A percentile compares a stretch with the other conserved stretches of the same genome.
These are phyloP conservation scores for Sinosuthora webbiana DNA, from an alignment of 2,113 vertebrate genomes.

Conservation along the genomic window DNA sequence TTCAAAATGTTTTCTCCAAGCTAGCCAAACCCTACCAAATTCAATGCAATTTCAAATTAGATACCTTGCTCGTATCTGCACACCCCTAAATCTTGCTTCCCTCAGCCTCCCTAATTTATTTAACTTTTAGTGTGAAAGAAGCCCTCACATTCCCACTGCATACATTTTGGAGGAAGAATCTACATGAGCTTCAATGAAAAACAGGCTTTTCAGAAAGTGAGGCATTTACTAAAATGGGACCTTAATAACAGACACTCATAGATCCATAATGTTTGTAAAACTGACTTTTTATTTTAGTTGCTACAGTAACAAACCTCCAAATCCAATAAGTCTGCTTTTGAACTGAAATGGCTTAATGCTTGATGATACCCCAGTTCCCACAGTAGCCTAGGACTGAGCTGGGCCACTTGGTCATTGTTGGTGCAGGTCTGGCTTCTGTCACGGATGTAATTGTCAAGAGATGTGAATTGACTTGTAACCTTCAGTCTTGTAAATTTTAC, in stretches of 20 bases:
- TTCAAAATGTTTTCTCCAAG: not conserved
- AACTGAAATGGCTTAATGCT: not conserved
- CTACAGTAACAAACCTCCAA: not conserved
- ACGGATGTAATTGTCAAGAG: not conserved
- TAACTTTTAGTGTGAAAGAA: not conserved
- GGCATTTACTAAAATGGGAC: not conserved
- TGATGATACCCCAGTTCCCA: not conserved
- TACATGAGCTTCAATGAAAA: not conserved
- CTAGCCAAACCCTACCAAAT: not conserved
- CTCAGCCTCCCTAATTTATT: not conserved
- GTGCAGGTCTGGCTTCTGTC: not conserved
- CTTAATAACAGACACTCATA: not conserved
- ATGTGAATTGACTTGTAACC: not conserved
- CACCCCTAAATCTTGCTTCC: not conserved
- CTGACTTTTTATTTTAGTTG: not conserved
- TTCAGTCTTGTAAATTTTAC: not conserved
- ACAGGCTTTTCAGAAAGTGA: not conserved
- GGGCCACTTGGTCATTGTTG: not conserved
- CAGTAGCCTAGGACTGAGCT: not conserved
- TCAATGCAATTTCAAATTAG: not conserved
- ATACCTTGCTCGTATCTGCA: not conserved
- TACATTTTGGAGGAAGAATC: not conserved
- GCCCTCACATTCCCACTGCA: not conserved
- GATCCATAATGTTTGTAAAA: not conserved
- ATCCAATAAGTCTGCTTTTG: not conserved